Evolutionary conservation across 2,113 vertebrate species (phyloP).

Genomic region (Martes martes): DNA sequence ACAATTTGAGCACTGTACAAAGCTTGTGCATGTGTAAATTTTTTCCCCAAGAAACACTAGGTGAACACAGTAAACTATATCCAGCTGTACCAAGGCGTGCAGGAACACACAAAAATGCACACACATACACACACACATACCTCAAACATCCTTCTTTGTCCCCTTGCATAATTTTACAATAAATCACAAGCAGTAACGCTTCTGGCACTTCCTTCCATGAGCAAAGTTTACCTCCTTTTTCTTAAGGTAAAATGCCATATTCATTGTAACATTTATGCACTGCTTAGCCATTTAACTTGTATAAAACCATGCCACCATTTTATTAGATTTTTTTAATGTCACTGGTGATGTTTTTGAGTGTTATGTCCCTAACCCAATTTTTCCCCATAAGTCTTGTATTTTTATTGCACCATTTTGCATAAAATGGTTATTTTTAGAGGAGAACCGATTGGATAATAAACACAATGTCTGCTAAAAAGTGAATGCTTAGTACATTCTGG

Average conservation of each 20-base stretch:
- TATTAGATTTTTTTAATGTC: neutral
- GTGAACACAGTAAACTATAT: neutral
- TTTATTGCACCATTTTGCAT: neutral
- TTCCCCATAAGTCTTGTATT: neutral
- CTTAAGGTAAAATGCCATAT: neutral
- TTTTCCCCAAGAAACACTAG: neutral
- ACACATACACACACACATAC: accelerated
- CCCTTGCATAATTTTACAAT: neutral
- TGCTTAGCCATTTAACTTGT: neutral
- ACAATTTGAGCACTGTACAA: neutral
- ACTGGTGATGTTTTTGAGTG: neutral
- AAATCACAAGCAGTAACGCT: neutral
- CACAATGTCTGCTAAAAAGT: neutral
- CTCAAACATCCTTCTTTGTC: neutral
- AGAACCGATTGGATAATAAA: neutral
- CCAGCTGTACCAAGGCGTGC: neutral
- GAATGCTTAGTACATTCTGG: neutral
- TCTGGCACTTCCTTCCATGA: neutral
- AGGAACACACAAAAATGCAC: neutral
- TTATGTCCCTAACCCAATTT: neutral
- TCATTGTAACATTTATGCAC: neutral
- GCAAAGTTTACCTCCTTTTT: neutral
- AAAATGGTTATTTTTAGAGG: neutral
- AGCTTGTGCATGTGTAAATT: neutral
- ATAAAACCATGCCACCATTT: neutral